phyloP scores from a whole-genome alignment of 2,888 invertebrate genomes.

The Sturmia bella region DNA sequence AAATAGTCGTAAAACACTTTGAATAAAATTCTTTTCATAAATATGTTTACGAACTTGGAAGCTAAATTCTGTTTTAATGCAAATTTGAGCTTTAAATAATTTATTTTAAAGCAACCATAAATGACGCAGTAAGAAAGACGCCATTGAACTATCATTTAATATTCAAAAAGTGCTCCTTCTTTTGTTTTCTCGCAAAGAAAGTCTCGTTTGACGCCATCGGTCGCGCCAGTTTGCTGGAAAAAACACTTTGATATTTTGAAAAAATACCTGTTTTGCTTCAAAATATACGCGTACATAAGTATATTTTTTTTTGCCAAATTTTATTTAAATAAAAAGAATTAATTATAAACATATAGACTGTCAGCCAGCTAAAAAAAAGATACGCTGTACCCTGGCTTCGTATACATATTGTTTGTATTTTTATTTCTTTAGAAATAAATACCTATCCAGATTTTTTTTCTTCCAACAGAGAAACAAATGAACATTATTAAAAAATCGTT shows the following conservation, averaged over 20 bases:
- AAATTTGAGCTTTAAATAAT: slow-evolving; percentile 10
- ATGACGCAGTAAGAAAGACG: slow-evolving; percentile 21
- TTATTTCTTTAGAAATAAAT: not conserved
- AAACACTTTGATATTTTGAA: slow-evolving; percentile 12
- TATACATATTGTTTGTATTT: too few species aligned
- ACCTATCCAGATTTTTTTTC: slow-evolving; percentile 11
- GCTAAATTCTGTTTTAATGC: not conserved
- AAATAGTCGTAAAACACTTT: not conserved
- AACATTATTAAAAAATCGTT: not conserved
- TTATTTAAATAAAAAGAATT: slow-evolving; percentile 16
- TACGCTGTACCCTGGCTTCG: too few species aligned
- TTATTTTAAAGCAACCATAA: not conserved
- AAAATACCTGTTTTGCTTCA: slow-evolving; percentile 27
- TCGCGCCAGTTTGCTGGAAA: not conserved
- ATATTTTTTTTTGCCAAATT: slow-evolving; percentile 5
- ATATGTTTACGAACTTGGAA: slow-evolving; percentile 20
- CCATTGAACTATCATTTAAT: slow-evolving; percentile 4
- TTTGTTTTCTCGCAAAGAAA: slow-evolving; percentile 35
- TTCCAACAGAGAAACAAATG: not conserved
- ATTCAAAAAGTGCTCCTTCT: slow-evolving; percentile 11
- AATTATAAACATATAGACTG: slow-evolving; percentile 7
- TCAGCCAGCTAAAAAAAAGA: too few species aligned
- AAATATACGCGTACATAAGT: not conserved
- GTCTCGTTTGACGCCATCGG: slow-evolving; percentile 7
- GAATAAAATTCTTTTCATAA: not conserved